Conservation (phyloP, 2,888 invertebrate species). For the Drosophila nigricruria region DNA sequence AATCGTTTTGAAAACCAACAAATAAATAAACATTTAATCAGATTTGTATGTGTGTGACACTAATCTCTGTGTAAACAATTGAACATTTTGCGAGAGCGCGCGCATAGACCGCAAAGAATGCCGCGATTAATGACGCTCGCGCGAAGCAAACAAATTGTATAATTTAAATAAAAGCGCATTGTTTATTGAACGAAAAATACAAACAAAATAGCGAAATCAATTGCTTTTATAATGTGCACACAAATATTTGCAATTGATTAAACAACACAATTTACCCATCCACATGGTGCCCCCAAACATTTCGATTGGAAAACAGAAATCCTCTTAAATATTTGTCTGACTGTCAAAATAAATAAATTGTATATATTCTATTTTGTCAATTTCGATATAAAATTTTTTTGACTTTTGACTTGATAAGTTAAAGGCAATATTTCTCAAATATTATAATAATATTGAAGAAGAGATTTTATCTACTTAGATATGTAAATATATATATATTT, state of each 20-base stretch:
- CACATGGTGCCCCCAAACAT: constrained; percentile 17
- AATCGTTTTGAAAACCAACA: constrained; percentile 16
- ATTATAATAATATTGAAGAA: no score
- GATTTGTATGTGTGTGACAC: constrained; percentile 29
- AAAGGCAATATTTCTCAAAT: background rate
- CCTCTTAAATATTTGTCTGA: constrained; percentile 22
- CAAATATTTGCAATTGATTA: constrained; percentile 48
- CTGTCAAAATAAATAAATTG: background rate
- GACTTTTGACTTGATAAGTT: background rate
- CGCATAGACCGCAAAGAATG: constrained; percentile 27
- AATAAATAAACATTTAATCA: constrained; percentile 25
- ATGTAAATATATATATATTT: no score
- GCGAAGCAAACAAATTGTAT: constrained; percentile 27
- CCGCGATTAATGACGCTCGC: constrained; percentile 34
- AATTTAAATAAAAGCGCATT: constrained; percentile 46
- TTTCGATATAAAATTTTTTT: background rate
- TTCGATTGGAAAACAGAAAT: constrained; percentile 12
- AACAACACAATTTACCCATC: constrained; percentile 35
- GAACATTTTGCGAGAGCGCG: constrained; percentile 1
- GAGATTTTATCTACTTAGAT: no score
- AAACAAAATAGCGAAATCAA: constrained; percentile 33
- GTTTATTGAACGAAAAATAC: constrained; percentile 33
- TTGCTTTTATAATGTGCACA: constrained; percentile 36
- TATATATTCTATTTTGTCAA: background rate
- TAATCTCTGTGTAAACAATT: constrained; percentile 46